A percentile compares a stretch with the other conserved stretches of the same genome.
These are phyloP conservation scores for Hyperoplus immaculatus DNA, from an alignment of 2,797 vertebrate species.

Conservation along the genomic window DNA sequence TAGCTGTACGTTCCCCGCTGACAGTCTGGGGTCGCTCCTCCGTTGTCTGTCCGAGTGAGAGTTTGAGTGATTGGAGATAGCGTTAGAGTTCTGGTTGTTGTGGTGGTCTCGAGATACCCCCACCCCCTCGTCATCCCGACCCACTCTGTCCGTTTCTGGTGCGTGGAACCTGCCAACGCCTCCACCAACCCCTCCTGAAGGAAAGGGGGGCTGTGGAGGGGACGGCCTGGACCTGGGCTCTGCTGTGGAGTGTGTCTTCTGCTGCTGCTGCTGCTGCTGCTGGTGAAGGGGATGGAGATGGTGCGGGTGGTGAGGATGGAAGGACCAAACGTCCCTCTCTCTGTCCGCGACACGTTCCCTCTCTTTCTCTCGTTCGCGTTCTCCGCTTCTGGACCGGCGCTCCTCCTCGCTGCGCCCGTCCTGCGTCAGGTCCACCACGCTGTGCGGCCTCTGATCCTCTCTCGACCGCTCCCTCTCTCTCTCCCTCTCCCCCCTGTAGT, in stretches of 20 bases:
- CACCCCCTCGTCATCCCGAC: constrained; percentile 84
- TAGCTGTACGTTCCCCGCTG: constrained; percentile 83
- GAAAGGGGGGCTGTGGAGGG: constrained; percentile 61
- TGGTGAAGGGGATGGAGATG: no score
- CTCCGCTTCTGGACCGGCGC: constrained; percentile 61
- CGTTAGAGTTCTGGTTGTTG: constrained; percentile 63
- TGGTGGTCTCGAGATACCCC: constrained; percentile 78
- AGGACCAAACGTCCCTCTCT: constrained; percentile 71
- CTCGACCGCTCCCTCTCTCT: constrained; percentile 84
- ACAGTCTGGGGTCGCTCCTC: constrained; percentile 83
- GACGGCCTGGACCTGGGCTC: constrained; percentile 75
- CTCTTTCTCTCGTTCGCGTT: constrained; percentile 70
- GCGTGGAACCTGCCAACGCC: constrained; percentile 52
- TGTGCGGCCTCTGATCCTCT: constrained; percentile 87
- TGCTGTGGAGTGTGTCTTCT: constrained; percentile 71
- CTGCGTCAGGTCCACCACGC: constrained; percentile 85
- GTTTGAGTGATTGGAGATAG: constrained; percentile 61
- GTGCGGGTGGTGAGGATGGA: constrained; percentile 55
- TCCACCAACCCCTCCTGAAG: constrained; percentile 44
- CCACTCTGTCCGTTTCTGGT: constrained; percentile 67
- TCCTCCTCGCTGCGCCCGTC: constrained; percentile 46
- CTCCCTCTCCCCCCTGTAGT: constrained; percentile 81
- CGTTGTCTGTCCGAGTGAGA: constrained; percentile 82
- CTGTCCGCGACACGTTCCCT: constrained; percentile 66
- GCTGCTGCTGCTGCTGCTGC: constrained; percentile 43